phyloP scores from a whole-genome alignment of 2,113 vertebrate species.

The Lepisosteus osseus region DNA sequence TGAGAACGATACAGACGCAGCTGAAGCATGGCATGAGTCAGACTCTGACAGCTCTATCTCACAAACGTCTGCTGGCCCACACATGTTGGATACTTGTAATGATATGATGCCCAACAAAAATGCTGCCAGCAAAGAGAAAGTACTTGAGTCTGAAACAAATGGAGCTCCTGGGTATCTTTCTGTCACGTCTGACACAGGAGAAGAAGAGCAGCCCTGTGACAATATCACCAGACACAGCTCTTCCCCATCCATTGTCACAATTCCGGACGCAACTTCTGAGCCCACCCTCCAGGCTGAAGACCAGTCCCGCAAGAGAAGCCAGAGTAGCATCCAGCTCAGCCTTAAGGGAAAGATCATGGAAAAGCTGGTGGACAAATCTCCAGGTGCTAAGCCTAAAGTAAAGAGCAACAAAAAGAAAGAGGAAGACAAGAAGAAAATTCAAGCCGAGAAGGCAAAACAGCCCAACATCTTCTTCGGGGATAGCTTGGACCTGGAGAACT shows the following conservation, averaged over 20 bases:
- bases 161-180: slow-evolving; percentile 55
- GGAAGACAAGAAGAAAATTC: slow-evolving; percentile 81
- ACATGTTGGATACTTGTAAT: slow-evolving; percentile 29
- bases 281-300: slow-evolving; percentile 60
- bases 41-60: slow-evolving; percentile 64
- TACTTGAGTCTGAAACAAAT: slow-evolving; percentile 25
- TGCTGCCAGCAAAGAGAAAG: slow-evolving; percentile 41
- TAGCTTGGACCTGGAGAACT: slow-evolving; percentile 94
- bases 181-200: slow-evolving; percentile 56
- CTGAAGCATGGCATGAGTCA: slow-evolving; percentile 61
- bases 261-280: slow-evolving; percentile 68
- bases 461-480: slow-evolving; percentile 92
- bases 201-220: slow-evolving; percentile 68
- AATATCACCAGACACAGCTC: slow-evolving; percentile 90
- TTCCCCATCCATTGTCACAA: slow-evolving; percentile 83
- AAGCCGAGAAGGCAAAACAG: slow-evolving; percentile 79
- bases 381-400: slow-evolving; percentile 91
- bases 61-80: slow-evolving; percentile 51
- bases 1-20: slow-evolving; percentile 59
- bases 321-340: slow-evolving; percentile 91
- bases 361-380: slow-evolving; percentile 83
- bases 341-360: slow-evolving; percentile 89
- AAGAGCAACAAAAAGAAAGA: slow-evolving; percentile 88
- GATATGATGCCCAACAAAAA: slow-evolving; percentile 46
- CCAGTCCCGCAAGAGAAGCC: slow-evolving; percentile 80